phyloP scores from a whole-genome alignment of 2,797 vertebrate genomes.

The Macropodus opercularis region DNA sequence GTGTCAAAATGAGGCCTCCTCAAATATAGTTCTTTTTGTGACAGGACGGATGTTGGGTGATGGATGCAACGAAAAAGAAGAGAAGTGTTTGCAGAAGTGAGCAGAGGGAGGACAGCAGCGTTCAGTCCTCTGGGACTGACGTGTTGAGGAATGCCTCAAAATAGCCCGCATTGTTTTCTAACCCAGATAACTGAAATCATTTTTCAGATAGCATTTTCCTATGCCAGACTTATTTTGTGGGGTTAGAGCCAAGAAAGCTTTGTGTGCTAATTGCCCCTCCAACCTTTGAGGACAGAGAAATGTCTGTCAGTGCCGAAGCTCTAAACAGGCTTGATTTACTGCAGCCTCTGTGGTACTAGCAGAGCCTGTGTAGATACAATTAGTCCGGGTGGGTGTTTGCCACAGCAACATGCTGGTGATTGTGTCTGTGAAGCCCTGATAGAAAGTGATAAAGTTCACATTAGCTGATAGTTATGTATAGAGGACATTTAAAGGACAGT shows the following conservation, averaged over 20 bases:
- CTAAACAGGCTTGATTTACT: conserved; percentile 31
- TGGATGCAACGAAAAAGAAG: conserved; percentile 43
- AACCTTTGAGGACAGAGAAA: conserved; percentile 44
- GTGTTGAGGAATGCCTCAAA: conserved; percentile 49
- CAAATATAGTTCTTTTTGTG: conserved; percentile 64
- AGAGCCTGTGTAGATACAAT: conserved; percentile 14
- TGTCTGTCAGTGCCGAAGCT: conserved; percentile 39
- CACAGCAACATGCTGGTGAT: background rate
- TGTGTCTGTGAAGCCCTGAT: conserved; percentile 23
- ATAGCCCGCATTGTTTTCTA: conserved; percentile 60
- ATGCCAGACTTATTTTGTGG: conserved; percentile 37
- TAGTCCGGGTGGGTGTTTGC: background rate
- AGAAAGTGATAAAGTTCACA: too few species aligned
- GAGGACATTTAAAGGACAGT: too few species aligned
- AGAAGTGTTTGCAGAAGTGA: conserved; percentile 32
- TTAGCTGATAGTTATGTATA: too few species aligned
- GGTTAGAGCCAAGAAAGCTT: conserved; percentile 46
- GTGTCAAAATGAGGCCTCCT: conserved; percentile 63
- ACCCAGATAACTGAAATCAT: conserved; percentile 55
- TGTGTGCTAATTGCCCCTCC: conserved; percentile 60
- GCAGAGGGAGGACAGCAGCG: conserved; percentile 34
- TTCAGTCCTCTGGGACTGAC: conserved; percentile 56
- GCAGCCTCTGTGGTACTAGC: conserved; percentile 16
- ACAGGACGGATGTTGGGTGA: conserved; percentile 43
- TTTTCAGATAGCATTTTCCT: conserved; percentile 49